Percentiles rank a stretch among this genome's conserved stretches.
Conservation (phyloP, 2,113 vertebrate genomes). For the Gasterosteus aculeatus region DNA sequence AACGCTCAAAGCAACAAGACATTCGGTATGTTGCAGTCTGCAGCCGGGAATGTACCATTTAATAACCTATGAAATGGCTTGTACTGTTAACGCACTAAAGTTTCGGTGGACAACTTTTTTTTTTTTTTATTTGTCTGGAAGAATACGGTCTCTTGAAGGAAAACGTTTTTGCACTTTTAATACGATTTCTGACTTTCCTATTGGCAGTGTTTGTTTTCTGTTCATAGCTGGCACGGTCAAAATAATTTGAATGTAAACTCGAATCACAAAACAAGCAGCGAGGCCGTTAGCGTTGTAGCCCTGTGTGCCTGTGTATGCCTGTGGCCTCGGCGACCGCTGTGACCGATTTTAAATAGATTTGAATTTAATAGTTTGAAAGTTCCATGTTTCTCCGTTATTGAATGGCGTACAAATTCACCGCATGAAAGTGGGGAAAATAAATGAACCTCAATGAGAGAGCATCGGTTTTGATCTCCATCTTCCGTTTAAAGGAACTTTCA, state of each 20-base stretch:
- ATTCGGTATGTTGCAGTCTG: conserved; percentile 34
- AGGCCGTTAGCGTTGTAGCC: conserved; percentile 38
- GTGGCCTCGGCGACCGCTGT: conserved; percentile 46
- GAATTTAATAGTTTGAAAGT: conserved; percentile 16
- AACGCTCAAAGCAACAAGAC: conserved; percentile 45
- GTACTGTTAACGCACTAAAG: conserved; percentile 77
- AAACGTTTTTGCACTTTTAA: conserved; percentile 78
- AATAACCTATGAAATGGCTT: conserved; percentile 77
- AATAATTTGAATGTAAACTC: conserved; percentile 56
- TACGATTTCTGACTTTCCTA: conserved; percentile 71
- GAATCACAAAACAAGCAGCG: conserved; percentile 12
- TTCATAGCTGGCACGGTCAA: conserved; percentile 42
- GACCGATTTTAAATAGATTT: conserved; percentile 7
- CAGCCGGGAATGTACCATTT: conserved; percentile 56
- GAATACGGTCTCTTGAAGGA: conserved; percentile 59
- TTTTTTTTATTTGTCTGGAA: conserved; percentile 47
- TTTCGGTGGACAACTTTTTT: conserved; percentile 26
- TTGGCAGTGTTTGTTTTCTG: conserved; percentile 51
- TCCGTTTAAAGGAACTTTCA: conserved; percentile 26
- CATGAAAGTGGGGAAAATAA: conserved; percentile 31
- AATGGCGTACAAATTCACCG: conserved; percentile 42
- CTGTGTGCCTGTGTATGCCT: conserved; percentile 47
- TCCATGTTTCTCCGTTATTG: conserved; percentile 2
- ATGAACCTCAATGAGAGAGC: conserved; percentile 23
- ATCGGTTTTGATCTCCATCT: conserved; percentile 17